A percentile compares a stretch with the other conserved stretches of the same genome.
These are phyloP conservation scores for Sebastes matsubarae DNA, from an alignment of 2,797 vertebrate genomes.

Conservation along the genomic window DNA sequence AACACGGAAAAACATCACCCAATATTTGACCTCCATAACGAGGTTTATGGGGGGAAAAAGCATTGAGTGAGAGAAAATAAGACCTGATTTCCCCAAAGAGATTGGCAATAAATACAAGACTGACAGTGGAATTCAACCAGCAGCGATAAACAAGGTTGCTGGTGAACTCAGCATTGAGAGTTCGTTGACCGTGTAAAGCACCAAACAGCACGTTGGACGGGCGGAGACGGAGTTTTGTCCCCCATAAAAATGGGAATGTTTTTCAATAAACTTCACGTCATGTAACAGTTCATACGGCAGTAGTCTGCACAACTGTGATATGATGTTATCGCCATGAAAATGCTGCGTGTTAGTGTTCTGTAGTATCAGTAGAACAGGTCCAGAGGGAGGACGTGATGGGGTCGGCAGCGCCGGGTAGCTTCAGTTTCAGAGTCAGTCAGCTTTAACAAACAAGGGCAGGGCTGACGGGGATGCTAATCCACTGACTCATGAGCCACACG, in stretches of 20 bases:
- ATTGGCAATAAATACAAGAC: conserved; percentile 10
- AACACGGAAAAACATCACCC: conserved; percentile 71
- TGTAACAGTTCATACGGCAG: neutral
- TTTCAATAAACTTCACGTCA: neutral
- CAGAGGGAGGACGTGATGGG: neutral
- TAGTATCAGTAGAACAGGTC: neutral
- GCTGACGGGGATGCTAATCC: conserved; percentile 14
- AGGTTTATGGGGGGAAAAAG: conserved; percentile 43
- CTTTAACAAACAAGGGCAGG: conserved; percentile 63
- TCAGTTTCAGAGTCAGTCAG: conserved; percentile 22
- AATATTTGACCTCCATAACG: conserved; percentile 46
- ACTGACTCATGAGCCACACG: conserved; percentile 58
- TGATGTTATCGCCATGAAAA: neutral
- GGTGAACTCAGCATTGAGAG: neutral
- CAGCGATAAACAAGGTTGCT: neutral
- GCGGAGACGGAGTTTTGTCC: neutral
- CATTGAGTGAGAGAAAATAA: conserved; percentile 26
- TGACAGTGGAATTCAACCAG: neutral
- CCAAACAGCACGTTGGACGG: neutral
- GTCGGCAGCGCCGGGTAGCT: neutral
- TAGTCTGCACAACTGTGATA: neutral
- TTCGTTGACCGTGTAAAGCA: conserved; percentile 14
- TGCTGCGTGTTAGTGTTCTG: neutral
- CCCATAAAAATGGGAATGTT: neutral
- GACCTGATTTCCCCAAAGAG: conserved; percentile 43